Conservation (phyloP, 2,797 vertebrate species). For the Hafferia zeledoni region DNA sequence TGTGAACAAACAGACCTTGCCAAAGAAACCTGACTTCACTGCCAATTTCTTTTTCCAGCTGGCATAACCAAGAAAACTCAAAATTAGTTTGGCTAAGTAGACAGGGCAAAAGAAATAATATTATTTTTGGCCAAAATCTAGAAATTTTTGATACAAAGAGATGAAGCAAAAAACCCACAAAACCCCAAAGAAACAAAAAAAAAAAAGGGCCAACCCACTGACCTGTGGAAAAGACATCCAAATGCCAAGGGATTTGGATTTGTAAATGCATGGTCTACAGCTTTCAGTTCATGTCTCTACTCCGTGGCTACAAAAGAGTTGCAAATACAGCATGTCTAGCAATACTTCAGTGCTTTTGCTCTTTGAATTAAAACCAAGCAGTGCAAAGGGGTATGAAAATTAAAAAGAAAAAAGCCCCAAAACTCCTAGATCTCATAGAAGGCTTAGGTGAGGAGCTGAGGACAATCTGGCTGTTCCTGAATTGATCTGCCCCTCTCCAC, state of each 20-base stretch:
- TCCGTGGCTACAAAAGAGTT: not conserved
- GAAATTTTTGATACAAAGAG: not conserved
- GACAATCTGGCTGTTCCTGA: not conserved
- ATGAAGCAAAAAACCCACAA: not conserved
- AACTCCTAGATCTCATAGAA: not conserved
- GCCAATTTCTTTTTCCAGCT: conserved; percentile 35
- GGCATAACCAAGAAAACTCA: conserved; percentile 23
- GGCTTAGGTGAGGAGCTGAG: not conserved
- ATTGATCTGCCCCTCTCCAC: not conserved
- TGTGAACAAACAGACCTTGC: conserved; percentile 2
- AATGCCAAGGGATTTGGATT: not conserved
- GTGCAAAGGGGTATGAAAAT: not conserved
- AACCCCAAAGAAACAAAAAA: not conserved
- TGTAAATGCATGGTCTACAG: not conserved
- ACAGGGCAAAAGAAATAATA: conserved; percentile 21
- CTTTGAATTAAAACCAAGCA: not conserved
- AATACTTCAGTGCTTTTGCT: not conserved
- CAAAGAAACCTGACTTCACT: conserved; percentile 2
- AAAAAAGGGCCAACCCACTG: not conserved
- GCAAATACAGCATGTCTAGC: not conserved
- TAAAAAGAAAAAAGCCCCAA: not conserved
- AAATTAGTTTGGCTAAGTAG: conserved; percentile 53
- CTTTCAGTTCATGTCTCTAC: not conserved
- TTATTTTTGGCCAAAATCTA: not conserved
- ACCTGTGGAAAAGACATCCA: not conserved